phyloP scores from a whole-genome alignment of 2,113 vertebrate genomes.

The mouse (Mus musculus) region GRCm39 chr12:66594001-66594500 shows the following conservation, averaged over 20 bases:
- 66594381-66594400: background rate
- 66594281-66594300: background rate
- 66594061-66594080: background rate
- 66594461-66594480: background rate
- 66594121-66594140: background rate
- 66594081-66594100: background rate
- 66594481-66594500: background rate
- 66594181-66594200: slow-evolving; percentile 14
- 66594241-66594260: background rate
- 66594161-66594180: background rate
- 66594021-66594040: background rate
- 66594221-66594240: background rate
- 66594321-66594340: background rate
- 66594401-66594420: slow-evolving; percentile 43
- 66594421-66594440: background rate
- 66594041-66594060: background rate
- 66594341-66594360: background rate
- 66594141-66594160: background rate
- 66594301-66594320: background rate
- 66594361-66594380: slow-evolving; percentile 28
- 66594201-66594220: background rate
- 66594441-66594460: background rate
- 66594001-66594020: background rate
- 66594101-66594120: background rate
- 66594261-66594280: background rate